Percentiles rank a stretch among this genome's conserved stretches.
Conservation (phyloP, 1,140 invertebrate genomes). For the Sitodiplosis mosellana region DNA sequence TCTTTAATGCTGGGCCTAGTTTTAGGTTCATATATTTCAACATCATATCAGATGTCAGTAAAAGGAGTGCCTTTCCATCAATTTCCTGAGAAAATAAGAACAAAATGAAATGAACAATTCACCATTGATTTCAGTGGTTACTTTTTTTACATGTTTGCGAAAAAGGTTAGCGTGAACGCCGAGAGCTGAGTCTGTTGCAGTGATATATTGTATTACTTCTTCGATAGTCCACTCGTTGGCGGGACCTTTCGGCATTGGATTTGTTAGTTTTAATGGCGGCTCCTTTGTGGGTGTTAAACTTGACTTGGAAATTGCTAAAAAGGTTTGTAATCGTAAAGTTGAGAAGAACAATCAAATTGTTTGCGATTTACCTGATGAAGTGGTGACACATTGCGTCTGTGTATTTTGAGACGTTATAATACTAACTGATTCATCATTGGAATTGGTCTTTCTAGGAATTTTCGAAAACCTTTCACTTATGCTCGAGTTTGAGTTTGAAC, state of each 20-base stretch:
- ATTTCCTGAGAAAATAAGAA: slow-evolving; percentile 51
- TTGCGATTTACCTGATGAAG: too few species aligned
- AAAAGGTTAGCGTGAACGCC: slow-evolving; percentile 79
- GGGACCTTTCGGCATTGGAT: slow-evolving; percentile 29
- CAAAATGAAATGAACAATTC: background rate
- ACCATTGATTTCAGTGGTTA: too few species aligned
- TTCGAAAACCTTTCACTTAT: too few species aligned
- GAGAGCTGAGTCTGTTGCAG: slow-evolving; percentile 61
- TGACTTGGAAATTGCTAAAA: too few species aligned
- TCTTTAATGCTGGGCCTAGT: slow-evolving; percentile 91
- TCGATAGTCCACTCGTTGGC: slow-evolving; percentile 84
- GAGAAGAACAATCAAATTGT: too few species aligned
- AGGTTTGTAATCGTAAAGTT: too few species aligned
- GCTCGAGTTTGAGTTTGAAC: background rate
- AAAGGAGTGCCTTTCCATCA: slow-evolving; percentile 84
- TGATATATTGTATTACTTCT: slow-evolving; percentile 83
- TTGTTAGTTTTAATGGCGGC: background rate
- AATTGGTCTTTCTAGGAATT: too few species aligned
- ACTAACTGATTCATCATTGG: too few species aligned
- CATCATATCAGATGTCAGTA: slow-evolving; percentile 95
- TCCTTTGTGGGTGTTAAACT: too few species aligned
- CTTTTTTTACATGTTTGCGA: slow-evolving; percentile 74
- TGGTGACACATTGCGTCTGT: too few species aligned
- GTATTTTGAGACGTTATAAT: too few species aligned
- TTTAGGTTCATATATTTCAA: slow-evolving; percentile 98